Percentiles rank a stretch among this genome's conserved stretches.
Conservation (phyloP, 2,888 invertebrate species). For the Eristalis arbustorum region DNA sequence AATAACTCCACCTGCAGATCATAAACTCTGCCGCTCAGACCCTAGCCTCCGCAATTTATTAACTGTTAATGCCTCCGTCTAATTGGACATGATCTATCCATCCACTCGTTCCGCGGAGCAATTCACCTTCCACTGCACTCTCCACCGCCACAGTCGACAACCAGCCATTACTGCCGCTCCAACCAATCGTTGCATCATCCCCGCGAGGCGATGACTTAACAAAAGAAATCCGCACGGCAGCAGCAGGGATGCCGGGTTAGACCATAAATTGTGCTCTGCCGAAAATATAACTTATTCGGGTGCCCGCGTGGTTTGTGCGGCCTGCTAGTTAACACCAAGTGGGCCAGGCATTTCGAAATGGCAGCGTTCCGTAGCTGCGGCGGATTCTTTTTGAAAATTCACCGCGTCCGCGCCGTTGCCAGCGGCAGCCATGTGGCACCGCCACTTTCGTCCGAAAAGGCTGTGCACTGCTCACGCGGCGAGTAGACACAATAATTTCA, state of each 20-base stretch:
- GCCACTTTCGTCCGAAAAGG: constrained; percentile 8
- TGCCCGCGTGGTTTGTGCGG: constrained; percentile 55
- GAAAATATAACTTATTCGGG: neutral
- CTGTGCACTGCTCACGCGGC: constrained; percentile 1
- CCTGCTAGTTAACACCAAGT: constrained; percentile 60
- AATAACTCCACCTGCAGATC: too few species aligned
- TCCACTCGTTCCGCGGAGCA: too few species aligned
- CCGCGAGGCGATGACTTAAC: neutral
- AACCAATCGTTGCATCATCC: neutral
- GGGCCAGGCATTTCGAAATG: constrained; percentile 42
- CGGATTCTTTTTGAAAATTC: constrained; percentile 35
- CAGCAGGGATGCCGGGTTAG: neutral
- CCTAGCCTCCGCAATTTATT: too few species aligned
- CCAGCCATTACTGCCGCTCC: neutral
- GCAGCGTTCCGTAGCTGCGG: neutral
- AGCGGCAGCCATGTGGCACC: neutral
- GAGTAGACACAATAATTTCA: constrained; percentile 11
- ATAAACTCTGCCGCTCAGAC: too few species aligned
- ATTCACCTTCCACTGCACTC: too few species aligned
- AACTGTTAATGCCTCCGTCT: too few species aligned
- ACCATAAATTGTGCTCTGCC: neutral
- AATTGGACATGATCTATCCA: too few species aligned
- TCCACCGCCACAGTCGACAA: too few species aligned
- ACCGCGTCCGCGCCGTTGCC: neutral
- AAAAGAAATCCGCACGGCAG: neutral